These are phyloP conservation scores for Microcebus griseorufus DNA, from an alignment of 2,113 vertebrate species.

Conservation along the genomic window DNA sequence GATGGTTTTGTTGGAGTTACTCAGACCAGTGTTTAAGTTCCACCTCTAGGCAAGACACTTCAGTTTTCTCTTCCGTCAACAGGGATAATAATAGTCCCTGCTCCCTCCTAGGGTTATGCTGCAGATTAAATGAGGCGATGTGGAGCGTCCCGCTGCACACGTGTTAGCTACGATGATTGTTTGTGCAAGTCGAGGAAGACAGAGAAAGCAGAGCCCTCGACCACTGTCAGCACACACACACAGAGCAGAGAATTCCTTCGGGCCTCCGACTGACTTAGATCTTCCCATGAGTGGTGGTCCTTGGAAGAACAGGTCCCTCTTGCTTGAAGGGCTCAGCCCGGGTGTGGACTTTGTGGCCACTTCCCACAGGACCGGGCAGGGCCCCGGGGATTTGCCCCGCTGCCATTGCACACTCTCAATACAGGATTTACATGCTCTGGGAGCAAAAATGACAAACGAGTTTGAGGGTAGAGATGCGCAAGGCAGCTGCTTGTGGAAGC, in stretches of 20 bases:
- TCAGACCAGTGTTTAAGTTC: not conserved
- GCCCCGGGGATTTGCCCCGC: constrained; percentile 74
- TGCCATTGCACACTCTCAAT: constrained; percentile 68
- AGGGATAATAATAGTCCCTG: not conserved
- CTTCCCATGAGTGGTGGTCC: not conserved
- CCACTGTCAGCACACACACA: rapidly evolving
- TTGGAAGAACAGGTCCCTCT: not conserved
- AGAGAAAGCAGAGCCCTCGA: not conserved
- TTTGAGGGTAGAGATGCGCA: constrained; percentile 62
- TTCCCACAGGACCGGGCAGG: constrained; percentile 57
- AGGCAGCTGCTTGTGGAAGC: constrained; percentile 64
- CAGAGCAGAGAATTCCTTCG: no score
- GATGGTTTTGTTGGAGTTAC: not conserved
- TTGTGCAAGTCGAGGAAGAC: not conserved
- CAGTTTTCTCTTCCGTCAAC: not conserved
- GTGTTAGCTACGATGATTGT: no score
- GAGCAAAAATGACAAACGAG: constrained; percentile 85
- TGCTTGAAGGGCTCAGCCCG: not conserved
- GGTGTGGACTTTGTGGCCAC: not conserved
- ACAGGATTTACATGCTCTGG: constrained; percentile 74
- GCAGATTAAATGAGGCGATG: not conserved
- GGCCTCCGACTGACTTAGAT: not conserved
- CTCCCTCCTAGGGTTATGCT: not conserved
- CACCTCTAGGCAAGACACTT: not conserved
- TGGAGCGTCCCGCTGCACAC: not conserved